Percentiles rank a stretch among this genome's conserved stretches.
phyloP scores from a whole-genome alignment of 1,140 invertebrate species.

The Drosophila obscura region DNA sequence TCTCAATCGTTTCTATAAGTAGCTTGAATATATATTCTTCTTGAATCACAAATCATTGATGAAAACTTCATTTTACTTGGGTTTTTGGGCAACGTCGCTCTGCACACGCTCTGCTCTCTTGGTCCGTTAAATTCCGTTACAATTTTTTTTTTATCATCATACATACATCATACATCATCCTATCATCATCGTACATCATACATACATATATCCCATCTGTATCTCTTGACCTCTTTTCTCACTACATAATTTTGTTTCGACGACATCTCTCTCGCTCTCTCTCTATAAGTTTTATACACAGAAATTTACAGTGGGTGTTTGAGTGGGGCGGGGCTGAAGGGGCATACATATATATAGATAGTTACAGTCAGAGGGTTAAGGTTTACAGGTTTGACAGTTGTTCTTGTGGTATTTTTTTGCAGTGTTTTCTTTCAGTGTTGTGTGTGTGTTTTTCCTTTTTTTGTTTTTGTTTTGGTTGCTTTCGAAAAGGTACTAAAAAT shows the following conservation, averaged over 20 bases:
- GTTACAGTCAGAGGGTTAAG: conserved; percentile 30
- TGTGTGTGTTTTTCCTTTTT: too few relatives aligned
- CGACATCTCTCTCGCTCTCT: conserved; percentile 49
- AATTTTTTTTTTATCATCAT: conserved; percentile 66
- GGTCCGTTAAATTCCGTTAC: conserved; percentile 80
- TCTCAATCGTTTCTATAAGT: conserved; percentile 44
- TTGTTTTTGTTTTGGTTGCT: too few relatives aligned
- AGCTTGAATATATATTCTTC: conserved; percentile 59
- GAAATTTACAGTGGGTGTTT: conserved; percentile 72
- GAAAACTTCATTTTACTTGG: conserved; percentile 79
- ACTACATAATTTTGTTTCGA: conserved; percentile 25
- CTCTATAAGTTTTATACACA: conserved; percentile 68
- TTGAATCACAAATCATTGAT: conserved; percentile 83
- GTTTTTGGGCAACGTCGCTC: conserved; percentile 76
- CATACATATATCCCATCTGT: background rate
- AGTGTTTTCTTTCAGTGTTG: conserved; percentile 26
- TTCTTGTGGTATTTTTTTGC: conserved; percentile 34
- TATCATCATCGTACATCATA: conserved; percentile 3
- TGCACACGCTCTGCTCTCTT: conserved; percentile 80
- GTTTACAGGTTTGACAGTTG: conserved; percentile 70
- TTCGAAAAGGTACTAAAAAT: conserved; percentile 79
- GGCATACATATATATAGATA: conserved; percentile 17
- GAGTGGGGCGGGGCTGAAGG: conserved; percentile 16
- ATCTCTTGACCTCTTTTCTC: conserved; percentile 7
- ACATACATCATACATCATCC: background rate